Evolutionary conservation across 1,140 invertebrate species (phyloP), one percentile per base, ranked within the genome.

Genomic region (Planococcus citri): DNA sequence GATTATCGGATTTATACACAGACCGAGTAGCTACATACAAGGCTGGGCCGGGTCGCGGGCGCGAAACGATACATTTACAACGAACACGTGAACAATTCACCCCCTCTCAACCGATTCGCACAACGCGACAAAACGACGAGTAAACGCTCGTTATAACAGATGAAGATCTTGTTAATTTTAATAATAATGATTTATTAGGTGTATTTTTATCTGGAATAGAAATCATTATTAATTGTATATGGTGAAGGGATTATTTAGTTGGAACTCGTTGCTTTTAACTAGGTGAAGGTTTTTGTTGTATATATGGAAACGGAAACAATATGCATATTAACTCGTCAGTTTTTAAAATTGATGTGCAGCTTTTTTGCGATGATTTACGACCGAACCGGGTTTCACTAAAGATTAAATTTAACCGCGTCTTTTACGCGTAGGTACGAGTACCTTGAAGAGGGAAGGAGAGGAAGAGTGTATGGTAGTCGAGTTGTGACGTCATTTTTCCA

Each of bases 341-440:
- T 51, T 51, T 51, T 51, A 51, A n/a, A 51, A 51, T 51, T 51
- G 41, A 51, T 51, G 41, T 51, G 41, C n/a, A 51, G 41, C 41
- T 51, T 51, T 51, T 51, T 51, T 51, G n/a, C 6, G 6, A n/a
- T 51, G 41, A 51, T 51, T 51, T 51, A 51, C 41, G 41, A 51
- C 6, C 17, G 6, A 8, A 51, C 17, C 29, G 29, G 29, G 29
- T 33, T 33, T 33, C 29, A 33, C 4, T 33, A 12, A 33, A 12
- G 29, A 33, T 33, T 33, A 33, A 33, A n/a, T n/a, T 33, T 33
- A 33, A 33, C 12, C n/a, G n/a, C n/a, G n/a, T n/a, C n/a, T n/a
- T n/a, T n/a, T n/a, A n/a, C n/a, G n/a, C n/a, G n/a, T n/a, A n/a
- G n/a, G n/a, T n/a, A n/a, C n/a, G n/a, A n/a, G n/a, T n/a, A n/a